Conservation (phyloP, 2,888 invertebrate genomes). For the Dione juno region DNA sequence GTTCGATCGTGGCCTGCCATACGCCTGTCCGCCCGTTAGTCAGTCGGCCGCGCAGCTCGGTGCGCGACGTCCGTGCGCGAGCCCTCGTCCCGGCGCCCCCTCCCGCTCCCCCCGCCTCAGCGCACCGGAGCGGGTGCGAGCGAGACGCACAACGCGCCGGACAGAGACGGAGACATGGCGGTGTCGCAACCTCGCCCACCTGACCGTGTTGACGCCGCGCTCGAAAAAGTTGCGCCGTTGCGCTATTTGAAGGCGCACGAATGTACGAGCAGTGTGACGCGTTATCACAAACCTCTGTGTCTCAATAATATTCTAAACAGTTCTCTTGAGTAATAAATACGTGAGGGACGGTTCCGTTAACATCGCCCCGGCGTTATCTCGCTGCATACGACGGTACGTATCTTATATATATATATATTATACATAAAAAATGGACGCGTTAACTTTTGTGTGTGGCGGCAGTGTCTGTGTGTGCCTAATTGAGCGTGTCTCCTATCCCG, state of each 20-base stretch:
- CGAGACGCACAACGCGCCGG: constrained; percentile 58
- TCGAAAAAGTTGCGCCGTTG: constrained; percentile 84
- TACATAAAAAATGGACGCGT: constrained; percentile 52
- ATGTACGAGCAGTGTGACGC: constrained; percentile 76
- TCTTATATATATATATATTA: constrained; percentile 49
- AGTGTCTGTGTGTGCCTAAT: constrained; percentile 49
- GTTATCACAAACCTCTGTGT: constrained; percentile 70
- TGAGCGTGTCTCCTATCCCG: constrained; percentile 57
- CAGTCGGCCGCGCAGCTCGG: constrained; percentile 82
- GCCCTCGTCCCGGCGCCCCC: constrained; percentile 68
- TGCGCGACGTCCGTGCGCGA: constrained; percentile 81
- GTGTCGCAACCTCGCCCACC: constrained; percentile 84
- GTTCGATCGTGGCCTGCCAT: constrained; percentile 51
- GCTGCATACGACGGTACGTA: constrained; percentile 65
- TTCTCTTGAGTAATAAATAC: constrained; percentile 60
- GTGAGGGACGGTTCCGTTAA: constrained; percentile 51
- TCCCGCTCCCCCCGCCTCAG: constrained; percentile 52
- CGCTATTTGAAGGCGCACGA: constrained; percentile 83
- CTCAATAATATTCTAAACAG: constrained; percentile 51
- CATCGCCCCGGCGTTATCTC: constrained; percentile 49
- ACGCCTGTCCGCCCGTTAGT: constrained; percentile 55
- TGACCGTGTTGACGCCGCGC: constrained; percentile 84
- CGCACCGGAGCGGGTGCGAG: constrained; percentile 62
- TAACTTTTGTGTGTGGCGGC: constrained; percentile 54
- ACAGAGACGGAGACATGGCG: constrained; percentile 69